Percentiles rank a stretch among this genome's conserved stretches.
These are phyloP conservation scores for Dascyllus trimaculatus DNA, from an alignment of 2,113 vertebrate genomes.

Conservation along the genomic window DNA sequence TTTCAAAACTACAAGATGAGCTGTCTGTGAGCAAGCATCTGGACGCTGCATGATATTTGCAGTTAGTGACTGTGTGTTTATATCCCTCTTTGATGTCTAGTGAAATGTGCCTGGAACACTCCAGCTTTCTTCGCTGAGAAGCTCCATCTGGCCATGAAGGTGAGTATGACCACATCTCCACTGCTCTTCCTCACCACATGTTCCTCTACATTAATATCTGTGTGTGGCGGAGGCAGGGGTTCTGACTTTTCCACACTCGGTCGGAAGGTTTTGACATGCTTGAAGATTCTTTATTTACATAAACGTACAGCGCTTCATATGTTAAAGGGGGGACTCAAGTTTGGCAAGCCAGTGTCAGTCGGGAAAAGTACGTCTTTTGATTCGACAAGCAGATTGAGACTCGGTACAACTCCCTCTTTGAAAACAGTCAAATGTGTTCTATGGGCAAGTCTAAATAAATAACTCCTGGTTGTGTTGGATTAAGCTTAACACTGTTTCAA, in stretches of 20 bases:
- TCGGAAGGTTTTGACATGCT: no score
- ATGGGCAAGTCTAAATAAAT: neutral
- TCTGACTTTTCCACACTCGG: neutral
- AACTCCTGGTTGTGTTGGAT: neutral
- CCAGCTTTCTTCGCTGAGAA: constrained; percentile 94
- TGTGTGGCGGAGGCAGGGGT: neutral
- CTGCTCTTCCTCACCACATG: neutral
- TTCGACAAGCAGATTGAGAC: neutral
- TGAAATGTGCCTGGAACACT: constrained; percentile 90
- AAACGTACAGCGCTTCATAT: neutral
- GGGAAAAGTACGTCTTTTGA: neutral
- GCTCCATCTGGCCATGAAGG: constrained; percentile 91
- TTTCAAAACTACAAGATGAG: neutral
- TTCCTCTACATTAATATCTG: neutral
- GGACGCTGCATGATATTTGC: neutral
- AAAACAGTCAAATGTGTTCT: neutral
- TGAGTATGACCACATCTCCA: constrained; percentile 65
- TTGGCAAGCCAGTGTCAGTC: no score
- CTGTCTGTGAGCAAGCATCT: constrained; percentile 8
- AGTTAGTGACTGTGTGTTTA: neutral
- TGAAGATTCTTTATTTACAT: no score
- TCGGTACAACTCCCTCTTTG: neutral
- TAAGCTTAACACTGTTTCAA: neutral
- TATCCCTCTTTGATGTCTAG: constrained; percentile 76
- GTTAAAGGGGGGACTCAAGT: no score